Conservation (phyloP, 1,140 invertebrate genomes). For the Geopemphigus sp. region DNA sequence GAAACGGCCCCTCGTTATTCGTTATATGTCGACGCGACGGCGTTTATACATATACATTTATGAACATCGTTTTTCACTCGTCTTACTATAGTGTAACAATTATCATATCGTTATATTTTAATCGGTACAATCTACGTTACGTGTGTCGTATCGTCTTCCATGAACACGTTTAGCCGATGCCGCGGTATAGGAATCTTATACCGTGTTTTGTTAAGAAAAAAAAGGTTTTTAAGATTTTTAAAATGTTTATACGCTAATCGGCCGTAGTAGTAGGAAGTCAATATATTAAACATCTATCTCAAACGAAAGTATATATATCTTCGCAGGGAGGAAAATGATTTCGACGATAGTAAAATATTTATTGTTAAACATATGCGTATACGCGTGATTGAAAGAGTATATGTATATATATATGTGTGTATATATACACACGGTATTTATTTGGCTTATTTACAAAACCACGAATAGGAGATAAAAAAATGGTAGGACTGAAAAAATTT, state of each 20-base stretch:
- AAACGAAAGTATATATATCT: neutral
- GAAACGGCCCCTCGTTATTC: too few species aligned
- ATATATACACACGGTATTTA: neutral
- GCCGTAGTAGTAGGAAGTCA: neutral
- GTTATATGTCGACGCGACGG: too few species aligned
- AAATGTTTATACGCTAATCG: neutral
- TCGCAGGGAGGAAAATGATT: neutral
- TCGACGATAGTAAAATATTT: too few species aligned
- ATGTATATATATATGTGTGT: neutral
- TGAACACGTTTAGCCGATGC: neutral
- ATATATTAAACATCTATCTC: neutral
- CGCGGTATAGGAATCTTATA: neutral
- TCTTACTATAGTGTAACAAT: too few species aligned
- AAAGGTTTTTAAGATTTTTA: neutral
- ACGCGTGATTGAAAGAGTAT: neutral
- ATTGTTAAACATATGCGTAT: too few species aligned
- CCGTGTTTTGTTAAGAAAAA: neutral
- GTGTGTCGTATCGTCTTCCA: neutral
- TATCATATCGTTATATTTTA: too few species aligned
- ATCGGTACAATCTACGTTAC: too few species aligned
- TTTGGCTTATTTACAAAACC: slow-evolving; percentile 22
- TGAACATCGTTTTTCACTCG: too few species aligned
- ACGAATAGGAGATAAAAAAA: neutral
- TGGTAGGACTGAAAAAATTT: slow-evolving; percentile 27
- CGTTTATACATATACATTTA: too few species aligned